Percentiles rank a stretch among this genome's conserved stretches.
Evolutionary conservation across 2,113 vertebrate genomes (phyloP).

Genomic region (Dendrocopos noguchii): DNA sequence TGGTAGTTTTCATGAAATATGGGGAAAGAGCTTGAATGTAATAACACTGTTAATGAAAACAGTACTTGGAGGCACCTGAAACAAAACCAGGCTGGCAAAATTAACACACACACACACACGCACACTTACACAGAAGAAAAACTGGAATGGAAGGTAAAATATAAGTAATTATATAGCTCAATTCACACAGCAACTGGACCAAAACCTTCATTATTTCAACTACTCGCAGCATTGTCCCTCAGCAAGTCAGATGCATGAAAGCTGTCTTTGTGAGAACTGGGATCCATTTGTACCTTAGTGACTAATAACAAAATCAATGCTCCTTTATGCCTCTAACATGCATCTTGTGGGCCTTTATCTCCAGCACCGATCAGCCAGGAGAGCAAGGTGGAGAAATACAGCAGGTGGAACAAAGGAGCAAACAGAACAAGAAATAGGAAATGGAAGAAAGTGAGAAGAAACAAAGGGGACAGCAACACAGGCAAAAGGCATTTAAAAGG

Average conservation of each 20-base stretch:
- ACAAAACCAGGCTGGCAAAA: constrained; percentile 45
- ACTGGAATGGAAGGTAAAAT: constrained; percentile 48
- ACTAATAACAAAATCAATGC: constrained; percentile 13
- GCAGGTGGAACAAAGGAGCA: background rate
- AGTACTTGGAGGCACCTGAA: constrained; percentile 38
- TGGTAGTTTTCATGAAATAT: constrained; percentile 76
- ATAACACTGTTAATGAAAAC: constrained; percentile 64
- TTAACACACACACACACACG: background rate
- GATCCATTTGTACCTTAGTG: background rate
- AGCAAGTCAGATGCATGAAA: constrained; percentile 21
- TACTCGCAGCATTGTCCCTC: background rate
- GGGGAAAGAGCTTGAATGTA: constrained; percentile 72
- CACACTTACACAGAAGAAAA: background rate
- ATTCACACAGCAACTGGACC: constrained; percentile 1
- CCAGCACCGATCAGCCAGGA: background rate
- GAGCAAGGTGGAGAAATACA: background rate
- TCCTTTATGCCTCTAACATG: constrained; percentile 12
- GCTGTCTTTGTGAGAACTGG: background rate
- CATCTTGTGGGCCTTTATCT: background rate
- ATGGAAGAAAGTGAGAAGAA: constrained; percentile 22
- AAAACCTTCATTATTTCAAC: constrained; percentile 55
- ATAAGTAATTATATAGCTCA: constrained; percentile 35
- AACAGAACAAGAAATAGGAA: constrained; percentile 21
- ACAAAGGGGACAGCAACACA: background rate
- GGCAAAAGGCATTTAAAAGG: background rate